Percentiles rank a stretch among this genome's conserved stretches.
Conservation (phyloP, 1,140 invertebrate species). For the Cardiocondyla obscurior region DNA sequence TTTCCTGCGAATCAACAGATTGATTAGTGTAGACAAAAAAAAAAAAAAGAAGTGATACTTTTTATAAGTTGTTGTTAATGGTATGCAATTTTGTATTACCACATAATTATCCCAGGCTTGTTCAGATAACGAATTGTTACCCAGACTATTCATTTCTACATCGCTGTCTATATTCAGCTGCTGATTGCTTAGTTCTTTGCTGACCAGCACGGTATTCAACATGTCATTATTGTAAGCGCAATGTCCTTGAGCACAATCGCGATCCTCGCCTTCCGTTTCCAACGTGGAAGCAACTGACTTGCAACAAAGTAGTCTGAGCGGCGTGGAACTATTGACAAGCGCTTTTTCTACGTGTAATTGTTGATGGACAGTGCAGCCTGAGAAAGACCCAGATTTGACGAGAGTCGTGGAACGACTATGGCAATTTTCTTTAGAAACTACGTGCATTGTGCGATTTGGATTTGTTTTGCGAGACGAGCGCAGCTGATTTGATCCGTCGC, state of each 20-base stretch:
- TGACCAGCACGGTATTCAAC: constrained; percentile 71
- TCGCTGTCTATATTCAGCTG: constrained; percentile 80
- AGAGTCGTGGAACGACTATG: constrained; percentile 78
- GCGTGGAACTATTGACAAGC: constrained; percentile 86
- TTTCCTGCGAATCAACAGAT: constrained; percentile 87
- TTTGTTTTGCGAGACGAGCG: constrained; percentile 74
- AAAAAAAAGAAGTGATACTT: neutral
- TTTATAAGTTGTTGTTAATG: neutral
- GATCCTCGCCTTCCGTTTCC: constrained; percentile 82
- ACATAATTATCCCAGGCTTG: constrained; percentile 94
- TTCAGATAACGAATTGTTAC: constrained; percentile 92
- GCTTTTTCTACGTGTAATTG: constrained; percentile 84
- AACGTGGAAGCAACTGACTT: constrained; percentile 75
- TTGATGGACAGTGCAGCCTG: constrained; percentile 85
- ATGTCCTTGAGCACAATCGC: constrained; percentile 62
- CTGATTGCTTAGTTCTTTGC: constrained; percentile 73
- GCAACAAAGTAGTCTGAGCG: constrained; percentile 74
- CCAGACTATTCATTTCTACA: constrained; percentile 82
- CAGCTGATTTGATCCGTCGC: constrained; percentile 78
- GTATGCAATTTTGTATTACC: constrained; percentile 80
- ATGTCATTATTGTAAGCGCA: constrained; percentile 72
- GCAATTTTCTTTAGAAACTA: constrained; percentile 67
- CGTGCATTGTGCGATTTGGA: constrained; percentile 67
- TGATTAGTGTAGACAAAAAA: neutral
- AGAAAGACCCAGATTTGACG: constrained; percentile 89